A percentile compares a stretch with the other conserved stretches of the same genome.
phyloP scores from a whole-genome alignment of 1,140 invertebrate genomes.

The Leptinotarsa defecta region DNA sequence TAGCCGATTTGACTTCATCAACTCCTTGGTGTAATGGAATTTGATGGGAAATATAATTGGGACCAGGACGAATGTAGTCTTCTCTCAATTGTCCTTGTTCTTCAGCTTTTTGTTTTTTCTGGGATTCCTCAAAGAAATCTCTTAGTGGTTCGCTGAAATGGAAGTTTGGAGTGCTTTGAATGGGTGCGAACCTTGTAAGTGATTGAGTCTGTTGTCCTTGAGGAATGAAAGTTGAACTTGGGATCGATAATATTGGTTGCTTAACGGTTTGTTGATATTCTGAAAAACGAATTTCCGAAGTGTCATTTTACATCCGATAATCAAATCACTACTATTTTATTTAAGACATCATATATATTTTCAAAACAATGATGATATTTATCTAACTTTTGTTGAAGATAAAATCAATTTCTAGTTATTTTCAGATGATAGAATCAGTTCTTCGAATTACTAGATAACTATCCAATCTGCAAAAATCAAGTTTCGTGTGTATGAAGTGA shows the following conservation, averaged over 20 bases:
- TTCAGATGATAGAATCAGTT: no score
- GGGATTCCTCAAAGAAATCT: slow-evolving; percentile 24
- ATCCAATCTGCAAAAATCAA: no score
- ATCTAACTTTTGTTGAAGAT: not conserved
- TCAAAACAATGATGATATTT: no score
- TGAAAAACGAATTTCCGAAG: not conserved
- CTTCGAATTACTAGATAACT: no score
- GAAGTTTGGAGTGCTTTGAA: slow-evolving; percentile 3
- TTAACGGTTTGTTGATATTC: slow-evolving; percentile 7
- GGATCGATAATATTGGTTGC: slow-evolving; percentile 8
- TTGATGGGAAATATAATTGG: slow-evolving; percentile 22
- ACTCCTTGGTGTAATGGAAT: slow-evolving; percentile 2
- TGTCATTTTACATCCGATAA: no score
- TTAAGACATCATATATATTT: no score
- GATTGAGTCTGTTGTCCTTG: slow-evolving; percentile 18
- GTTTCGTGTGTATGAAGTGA: no score
- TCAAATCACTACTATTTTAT: no score
- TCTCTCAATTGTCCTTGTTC: not conserved
- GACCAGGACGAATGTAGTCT: slow-evolving; percentile 23
- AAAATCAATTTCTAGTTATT: not conserved
- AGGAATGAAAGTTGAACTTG: slow-evolving; percentile 16
- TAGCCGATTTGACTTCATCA: slow-evolving; percentile 21
- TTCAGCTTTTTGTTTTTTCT: slow-evolving; percentile 1
- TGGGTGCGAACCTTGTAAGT: slow-evolving; percentile 9
- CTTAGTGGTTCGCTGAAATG: not conserved